Percentiles rank a stretch among this genome's conserved stretches.
These are phyloP conservation scores for Brachycybe producta DNA, from an alignment of 2,888 invertebrate genomes.

Conservation along the genomic window DNA sequence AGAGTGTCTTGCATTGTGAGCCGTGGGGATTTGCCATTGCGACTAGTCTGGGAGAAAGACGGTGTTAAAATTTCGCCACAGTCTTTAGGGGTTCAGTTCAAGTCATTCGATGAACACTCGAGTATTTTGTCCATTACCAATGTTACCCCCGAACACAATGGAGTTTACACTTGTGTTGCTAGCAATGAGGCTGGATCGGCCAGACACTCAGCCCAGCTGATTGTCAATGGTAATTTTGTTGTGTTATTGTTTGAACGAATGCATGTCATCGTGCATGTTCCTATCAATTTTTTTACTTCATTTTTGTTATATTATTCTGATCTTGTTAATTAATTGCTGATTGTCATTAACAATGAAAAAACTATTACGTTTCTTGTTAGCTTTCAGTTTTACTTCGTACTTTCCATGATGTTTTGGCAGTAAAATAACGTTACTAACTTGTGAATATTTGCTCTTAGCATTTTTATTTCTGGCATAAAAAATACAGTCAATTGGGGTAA, in stretches of 20 bases:
- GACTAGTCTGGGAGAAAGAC: constrained; percentile 44
- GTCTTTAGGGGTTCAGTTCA: constrained; percentile 22
- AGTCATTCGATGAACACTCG: constrained; percentile 23
- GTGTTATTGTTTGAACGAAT: not conserved
- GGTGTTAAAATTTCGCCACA: constrained; percentile 7
- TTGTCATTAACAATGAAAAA: not conserved
- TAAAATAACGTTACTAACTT: too few relatives aligned
- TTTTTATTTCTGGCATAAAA: too few relatives aligned
- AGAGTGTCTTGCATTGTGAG: constrained; percentile 22
- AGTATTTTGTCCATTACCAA: constrained; percentile 26
- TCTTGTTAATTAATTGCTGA: not conserved
- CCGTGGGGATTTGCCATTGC: constrained; percentile 21
- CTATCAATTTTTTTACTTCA: not conserved
- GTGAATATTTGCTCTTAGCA: too few relatives aligned
- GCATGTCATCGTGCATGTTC: not conserved
- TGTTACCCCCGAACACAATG: constrained; percentile 25
- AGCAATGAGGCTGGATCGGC: constrained; percentile 25
- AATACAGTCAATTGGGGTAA: too few relatives aligned
- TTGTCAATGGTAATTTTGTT: constrained; percentile 25
- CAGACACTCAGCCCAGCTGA: constrained; percentile 24
- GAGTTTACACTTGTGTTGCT: constrained; percentile 28
- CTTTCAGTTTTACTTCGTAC: too few relatives aligned
- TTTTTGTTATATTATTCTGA: not conserved
- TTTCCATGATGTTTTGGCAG: too few relatives aligned
- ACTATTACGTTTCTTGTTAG: too few relatives aligned